Conservation (phyloP, 2,113 vertebrate species). For the Hiodon alosoides region DNA sequence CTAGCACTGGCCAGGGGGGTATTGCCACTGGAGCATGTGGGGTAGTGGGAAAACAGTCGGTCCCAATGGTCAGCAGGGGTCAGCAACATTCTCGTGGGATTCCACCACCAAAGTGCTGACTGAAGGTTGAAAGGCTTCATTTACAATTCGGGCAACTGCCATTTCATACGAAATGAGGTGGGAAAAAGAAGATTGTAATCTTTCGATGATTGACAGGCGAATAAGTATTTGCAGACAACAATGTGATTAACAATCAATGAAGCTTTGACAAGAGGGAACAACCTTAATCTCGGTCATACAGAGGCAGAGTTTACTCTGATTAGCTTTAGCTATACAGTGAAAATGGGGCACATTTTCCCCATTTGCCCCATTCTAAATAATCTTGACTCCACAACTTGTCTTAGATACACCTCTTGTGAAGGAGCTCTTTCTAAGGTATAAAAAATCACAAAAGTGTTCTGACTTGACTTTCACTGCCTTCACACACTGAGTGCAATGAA, state of each 20-base stretch:
- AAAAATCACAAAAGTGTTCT: not conserved
- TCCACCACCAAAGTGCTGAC: not conserved
- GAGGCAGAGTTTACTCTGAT: not conserved
- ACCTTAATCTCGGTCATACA: too few species aligned
- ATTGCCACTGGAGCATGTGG: conserved; percentile 10
- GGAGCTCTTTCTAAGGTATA: not conserved
- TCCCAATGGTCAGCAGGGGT: too few species aligned
- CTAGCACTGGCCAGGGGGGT: conserved; percentile 8
- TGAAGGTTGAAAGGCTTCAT: not conserved
- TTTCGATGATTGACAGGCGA: too few species aligned
- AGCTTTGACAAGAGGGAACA: too few species aligned
- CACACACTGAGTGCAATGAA: not conserved
- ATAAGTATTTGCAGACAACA: too few species aligned
- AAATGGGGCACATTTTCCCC: not conserved
- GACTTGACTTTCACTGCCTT: not conserved
- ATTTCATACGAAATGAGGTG: too few species aligned
- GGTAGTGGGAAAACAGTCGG: not conserved
- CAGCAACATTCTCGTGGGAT: too few species aligned
- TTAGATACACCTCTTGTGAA: not conserved
- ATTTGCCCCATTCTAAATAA: not conserved
- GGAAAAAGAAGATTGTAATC: too few species aligned
- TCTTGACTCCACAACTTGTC: not conserved
- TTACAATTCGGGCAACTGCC: too few species aligned
- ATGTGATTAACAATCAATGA: too few species aligned
- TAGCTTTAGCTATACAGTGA: not conserved